Conservation (phyloP, 2,113 vertebrate genomes). For the Sterrhoptilus dennistouni region DNA sequence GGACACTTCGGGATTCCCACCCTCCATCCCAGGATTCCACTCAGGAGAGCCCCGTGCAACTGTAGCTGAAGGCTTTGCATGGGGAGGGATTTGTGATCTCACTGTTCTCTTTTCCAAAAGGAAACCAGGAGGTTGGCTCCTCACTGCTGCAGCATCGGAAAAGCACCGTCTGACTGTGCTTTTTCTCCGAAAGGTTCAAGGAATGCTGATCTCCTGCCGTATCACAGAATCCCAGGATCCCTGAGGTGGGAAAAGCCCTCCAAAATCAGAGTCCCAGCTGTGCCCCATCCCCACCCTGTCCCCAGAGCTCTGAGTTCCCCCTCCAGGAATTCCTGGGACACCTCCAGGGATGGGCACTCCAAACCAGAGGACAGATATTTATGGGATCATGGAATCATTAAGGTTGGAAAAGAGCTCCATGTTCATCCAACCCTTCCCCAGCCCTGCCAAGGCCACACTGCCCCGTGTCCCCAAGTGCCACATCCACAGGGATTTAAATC, state of each 20-base stretch:
- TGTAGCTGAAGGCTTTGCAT: not conserved
- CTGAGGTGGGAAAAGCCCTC: not conserved
- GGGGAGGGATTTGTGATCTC: not conserved
- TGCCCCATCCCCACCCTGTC: too few relatives aligned
- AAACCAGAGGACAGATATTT: too few relatives aligned
- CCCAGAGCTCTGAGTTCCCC: too few relatives aligned
- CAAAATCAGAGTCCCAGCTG: too few relatives aligned
- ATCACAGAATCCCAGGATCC: fast-evolving
- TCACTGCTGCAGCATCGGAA: not conserved
- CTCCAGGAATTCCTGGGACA: too few relatives aligned
- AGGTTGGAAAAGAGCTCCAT: too few relatives aligned
- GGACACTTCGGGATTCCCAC: not conserved
- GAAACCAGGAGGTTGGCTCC: not conserved
- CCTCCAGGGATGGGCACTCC: too few relatives aligned
- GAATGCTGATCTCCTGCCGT: not conserved
- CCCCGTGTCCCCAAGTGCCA: too few relatives aligned
- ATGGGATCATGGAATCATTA: too few relatives aligned
- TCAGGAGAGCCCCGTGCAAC: not conserved
- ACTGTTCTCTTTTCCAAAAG: not conserved
- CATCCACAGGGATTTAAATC: too few relatives aligned
- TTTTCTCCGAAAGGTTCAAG: not conserved
- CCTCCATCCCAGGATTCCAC: fast-evolving
- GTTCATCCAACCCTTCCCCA: too few relatives aligned
- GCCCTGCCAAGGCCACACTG: too few relatives aligned
- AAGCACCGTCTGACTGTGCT: not conserved